Evolutionary conservation across 2,888 invertebrate species (phyloP).

Genomic region (Melanotus villosus): DNA sequence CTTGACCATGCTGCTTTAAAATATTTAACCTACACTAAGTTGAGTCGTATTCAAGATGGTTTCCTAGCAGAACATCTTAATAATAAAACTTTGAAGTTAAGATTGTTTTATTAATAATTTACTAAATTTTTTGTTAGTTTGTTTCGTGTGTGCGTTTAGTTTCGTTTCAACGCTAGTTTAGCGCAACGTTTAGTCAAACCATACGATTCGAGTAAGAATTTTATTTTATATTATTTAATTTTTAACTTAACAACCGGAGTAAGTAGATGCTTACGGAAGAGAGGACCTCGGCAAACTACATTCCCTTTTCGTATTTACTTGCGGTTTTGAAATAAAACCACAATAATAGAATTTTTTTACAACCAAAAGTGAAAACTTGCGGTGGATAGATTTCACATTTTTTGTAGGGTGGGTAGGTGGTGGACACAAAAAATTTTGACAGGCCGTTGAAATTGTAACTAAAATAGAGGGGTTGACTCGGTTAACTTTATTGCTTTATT

Average conservation of each 20-base stretch:
- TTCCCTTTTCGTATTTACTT: slow-evolving; percentile 25
- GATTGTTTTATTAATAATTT: slow-evolving; percentile 48
- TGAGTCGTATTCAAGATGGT: slow-evolving; percentile 57
- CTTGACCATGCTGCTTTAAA: slow-evolving; percentile 60
- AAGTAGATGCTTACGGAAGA: slow-evolving; percentile 39
- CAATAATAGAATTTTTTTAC: slow-evolving; percentile 23
- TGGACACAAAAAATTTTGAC: slow-evolving; percentile 8
- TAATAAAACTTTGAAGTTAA: slow-evolving; percentile 52
- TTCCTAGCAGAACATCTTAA: slow-evolving; percentile 57
- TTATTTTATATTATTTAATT: slow-evolving; percentile 29
- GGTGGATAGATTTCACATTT: slow-evolving; percentile 24
- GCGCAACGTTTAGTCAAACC: background rate
- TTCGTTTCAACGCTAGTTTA: slow-evolving; percentile 22
- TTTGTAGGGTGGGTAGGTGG: slow-evolving; percentile 6
- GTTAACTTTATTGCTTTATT: no score
- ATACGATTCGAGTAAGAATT: slow-evolving; percentile 32
- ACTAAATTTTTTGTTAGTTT: slow-evolving; percentile 35
- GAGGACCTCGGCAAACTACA: slow-evolving; percentile 38
- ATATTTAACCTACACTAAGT: slow-evolving; percentile 61
- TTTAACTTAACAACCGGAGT: no score
- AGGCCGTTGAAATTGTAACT: background rate
- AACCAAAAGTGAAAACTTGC: slow-evolving; percentile 40
- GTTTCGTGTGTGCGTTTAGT: slow-evolving; percentile 42
- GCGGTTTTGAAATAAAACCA: slow-evolving; percentile 45
- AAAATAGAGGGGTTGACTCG: slow-evolving; percentile 43